A percentile compares a stretch with the other conserved stretches of the same genome.
Evolutionary conservation across 2,797 vertebrate species (phyloP).

Genomic region (Sarcophilus harrisii): DNA sequence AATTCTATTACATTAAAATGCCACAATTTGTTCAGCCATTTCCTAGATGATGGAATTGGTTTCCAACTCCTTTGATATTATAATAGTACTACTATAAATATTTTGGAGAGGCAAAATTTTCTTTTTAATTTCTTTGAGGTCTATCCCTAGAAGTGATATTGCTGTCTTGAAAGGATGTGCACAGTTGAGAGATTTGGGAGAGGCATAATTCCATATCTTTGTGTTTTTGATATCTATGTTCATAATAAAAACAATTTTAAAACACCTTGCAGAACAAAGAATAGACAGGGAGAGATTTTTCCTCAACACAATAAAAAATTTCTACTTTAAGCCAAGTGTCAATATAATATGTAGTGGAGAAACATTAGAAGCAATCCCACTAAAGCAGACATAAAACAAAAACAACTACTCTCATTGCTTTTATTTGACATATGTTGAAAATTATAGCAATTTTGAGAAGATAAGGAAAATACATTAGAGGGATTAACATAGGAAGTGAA

Average conservation of each 20-base stretch:
- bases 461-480: background rate
- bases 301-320: background rate
- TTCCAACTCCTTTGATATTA: background rate
- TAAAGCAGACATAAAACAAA: background rate
- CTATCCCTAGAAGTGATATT: background rate
- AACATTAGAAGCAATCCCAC: background rate
- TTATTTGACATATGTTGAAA: background rate
- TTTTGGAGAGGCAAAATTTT: too few species aligned
- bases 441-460: background rate
- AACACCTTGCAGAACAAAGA: background rate
- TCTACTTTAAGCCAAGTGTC: background rate
- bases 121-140: background rate
- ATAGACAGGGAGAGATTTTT: background rate
- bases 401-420: background rate
- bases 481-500: background rate
- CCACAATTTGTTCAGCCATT: background rate
- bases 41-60: background rate
- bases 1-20: background rate
- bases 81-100: background rate
- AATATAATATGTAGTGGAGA: background rate
- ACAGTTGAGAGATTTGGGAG: background rate
- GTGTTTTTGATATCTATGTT: background rate
- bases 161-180: background rate
- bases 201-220: background rate
- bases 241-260: background rate